phyloP scores from a whole-genome alignment of 1,140 invertebrate species.

The Oncopodura yosiiana region DNA sequence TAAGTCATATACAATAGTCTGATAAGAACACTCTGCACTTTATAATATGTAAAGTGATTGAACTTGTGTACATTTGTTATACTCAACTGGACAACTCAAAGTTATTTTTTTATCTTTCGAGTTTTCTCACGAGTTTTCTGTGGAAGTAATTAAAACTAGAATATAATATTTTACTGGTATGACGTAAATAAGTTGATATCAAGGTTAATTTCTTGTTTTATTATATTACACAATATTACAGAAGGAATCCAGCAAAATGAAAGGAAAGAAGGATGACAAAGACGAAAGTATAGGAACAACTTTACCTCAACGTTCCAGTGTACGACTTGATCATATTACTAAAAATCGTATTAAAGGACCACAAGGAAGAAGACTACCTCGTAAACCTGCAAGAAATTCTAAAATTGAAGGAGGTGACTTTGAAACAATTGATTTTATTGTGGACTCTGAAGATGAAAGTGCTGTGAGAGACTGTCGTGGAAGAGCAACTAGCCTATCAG shows the following conservation, averaged over 20 bases:
- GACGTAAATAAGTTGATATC: not conserved
- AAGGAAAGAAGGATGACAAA: conserved; percentile 18
- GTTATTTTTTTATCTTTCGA: too few species aligned
- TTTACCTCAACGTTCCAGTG: conserved; percentile 19
- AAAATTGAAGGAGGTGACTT: conserved; percentile 3
- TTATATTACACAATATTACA: not conserved
- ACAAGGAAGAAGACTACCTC: conserved; percentile 36
- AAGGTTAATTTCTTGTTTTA: not conserved
- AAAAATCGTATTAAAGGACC: conserved; percentile 36
- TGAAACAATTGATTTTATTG: conserved; percentile 5
- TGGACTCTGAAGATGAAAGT: conserved; percentile 4
- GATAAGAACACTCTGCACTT: too few species aligned
- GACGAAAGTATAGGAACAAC: conserved; percentile 5
- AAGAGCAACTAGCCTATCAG: conserved; percentile 27
- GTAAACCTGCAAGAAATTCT: conserved; percentile 16
- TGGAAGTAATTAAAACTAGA: too few species aligned
- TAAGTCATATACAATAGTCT: too few species aligned
- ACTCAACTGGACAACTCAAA: too few species aligned
- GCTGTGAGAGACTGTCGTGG: conserved; percentile 10
- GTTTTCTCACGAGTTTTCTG: too few species aligned
- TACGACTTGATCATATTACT: conserved; percentile 27
- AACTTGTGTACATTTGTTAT: too few species aligned
- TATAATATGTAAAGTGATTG: too few species aligned
- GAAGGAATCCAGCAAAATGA: conserved; percentile 13
- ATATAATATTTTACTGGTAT: too few species aligned